These are phyloP conservation scores for Anticlea derivata DNA, from an alignment of 2,888 invertebrate genomes.

Conservation along the genomic window DNA sequence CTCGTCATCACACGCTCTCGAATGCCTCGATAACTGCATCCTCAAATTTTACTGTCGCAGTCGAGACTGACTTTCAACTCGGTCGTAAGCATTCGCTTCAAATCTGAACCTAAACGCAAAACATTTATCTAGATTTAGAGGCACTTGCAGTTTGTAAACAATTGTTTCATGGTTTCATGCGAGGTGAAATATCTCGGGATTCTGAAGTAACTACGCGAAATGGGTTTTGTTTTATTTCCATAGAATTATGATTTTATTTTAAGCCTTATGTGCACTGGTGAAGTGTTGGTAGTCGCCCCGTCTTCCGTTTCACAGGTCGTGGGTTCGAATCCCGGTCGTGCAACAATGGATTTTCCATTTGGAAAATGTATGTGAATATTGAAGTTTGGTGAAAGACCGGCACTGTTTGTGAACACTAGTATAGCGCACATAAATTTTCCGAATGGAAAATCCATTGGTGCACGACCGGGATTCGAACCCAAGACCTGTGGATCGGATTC, in stretches of 20 bases:
- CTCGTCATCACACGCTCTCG: slow-evolving; percentile 34
- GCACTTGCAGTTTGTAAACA: slow-evolving; percentile 34
- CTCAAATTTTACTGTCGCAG: slow-evolving; percentile 37
- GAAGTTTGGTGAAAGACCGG: too few relatives aligned
- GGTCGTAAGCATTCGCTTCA: slow-evolving; percentile 31
- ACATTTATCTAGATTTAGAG: slow-evolving; percentile 37
- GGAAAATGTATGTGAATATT: too few relatives aligned
- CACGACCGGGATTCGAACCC: too few relatives aligned
- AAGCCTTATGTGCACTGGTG: background rate
- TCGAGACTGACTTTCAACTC: slow-evolving; percentile 24
- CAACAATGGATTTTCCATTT: too few relatives aligned
- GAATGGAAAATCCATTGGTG: too few relatives aligned
- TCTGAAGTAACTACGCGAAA: slow-evolving; percentile 21
- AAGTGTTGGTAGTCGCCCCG: too few relatives aligned
- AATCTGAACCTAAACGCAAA: slow-evolving; percentile 33
- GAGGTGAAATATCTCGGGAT: slow-evolving; percentile 21
- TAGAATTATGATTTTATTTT: slow-evolving; percentile 16
- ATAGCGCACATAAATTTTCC: too few relatives aligned
- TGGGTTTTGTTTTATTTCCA: slow-evolving; percentile 21
- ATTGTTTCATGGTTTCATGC: slow-evolving; percentile 29
- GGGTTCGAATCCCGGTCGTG: too few relatives aligned
- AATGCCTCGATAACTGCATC: slow-evolving; percentile 38
- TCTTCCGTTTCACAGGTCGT: too few relatives aligned
- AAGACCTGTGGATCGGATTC: too few relatives aligned
- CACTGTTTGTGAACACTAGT: too few relatives aligned